A percentile compares a stretch with the other conserved stretches of the same genome.
phyloP scores from a whole-genome alignment of 1,140 invertebrate species.

The Ostrea denselamellosa region DNA sequence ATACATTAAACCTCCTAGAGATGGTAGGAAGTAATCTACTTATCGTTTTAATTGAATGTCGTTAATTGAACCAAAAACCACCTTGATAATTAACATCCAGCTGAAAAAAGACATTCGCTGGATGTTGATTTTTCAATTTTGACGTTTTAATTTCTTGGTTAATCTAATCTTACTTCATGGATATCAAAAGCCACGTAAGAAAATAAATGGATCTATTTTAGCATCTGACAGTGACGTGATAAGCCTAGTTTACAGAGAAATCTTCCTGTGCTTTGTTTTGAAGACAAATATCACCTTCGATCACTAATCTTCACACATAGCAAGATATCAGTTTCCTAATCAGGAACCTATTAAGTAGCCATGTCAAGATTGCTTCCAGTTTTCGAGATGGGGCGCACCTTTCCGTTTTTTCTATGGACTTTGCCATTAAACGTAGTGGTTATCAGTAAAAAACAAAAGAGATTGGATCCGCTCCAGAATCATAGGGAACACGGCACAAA shows the following conservation, averaged over 20 bases:
- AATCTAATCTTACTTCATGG: background rate
- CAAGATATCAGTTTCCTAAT: background rate
- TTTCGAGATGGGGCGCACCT: background rate
- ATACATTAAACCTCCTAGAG: no score
- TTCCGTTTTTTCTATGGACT: background rate
- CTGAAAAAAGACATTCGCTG: background rate
- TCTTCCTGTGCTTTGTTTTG: background rate
- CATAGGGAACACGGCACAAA: background rate
- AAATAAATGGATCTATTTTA: background rate
- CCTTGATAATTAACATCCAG: background rate
- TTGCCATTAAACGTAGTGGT: background rate
- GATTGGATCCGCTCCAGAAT: slow-evolving; percentile 4
- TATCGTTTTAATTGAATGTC: background rate
- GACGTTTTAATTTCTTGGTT: background rate
- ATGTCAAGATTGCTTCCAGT: background rate
- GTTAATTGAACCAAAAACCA: background rate
- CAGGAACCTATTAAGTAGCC: slow-evolving; percentile 10
- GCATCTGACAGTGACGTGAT: background rate
- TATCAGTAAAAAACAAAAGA: background rate
- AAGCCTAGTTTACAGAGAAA: background rate
- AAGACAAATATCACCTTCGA: background rate
- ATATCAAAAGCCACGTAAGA: background rate
- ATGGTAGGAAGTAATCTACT: no score
- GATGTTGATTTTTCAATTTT: background rate
- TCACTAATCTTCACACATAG: background rate